Base-by-base conservation (phyloP, 2,113 vertebrate species). In the Capra hircus region DNA sequence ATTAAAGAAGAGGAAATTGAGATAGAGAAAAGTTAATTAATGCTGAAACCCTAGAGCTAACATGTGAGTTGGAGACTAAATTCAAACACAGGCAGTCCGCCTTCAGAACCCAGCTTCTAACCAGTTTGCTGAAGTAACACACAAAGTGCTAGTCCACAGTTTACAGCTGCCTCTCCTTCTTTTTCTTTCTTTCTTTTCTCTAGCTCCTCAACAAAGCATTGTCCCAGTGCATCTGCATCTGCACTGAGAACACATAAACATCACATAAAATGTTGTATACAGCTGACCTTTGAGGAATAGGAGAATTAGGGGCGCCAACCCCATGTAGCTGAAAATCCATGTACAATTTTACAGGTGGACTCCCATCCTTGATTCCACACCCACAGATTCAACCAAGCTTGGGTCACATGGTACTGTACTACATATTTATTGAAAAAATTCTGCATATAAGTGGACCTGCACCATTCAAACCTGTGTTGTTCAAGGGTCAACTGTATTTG, bases 11-110 rank as follows among this genome's bases (percentile, higher is more conserved):
- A 88, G 52, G 60, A 97, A 88, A 91, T 43, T 77, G 52, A 97
- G 82, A 91, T 12, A 67, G 53, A 55, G 59, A 55, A 74, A 96
- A 94, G 23, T 97, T 94, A 95, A 94, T 93, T 62, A 96, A 82
- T 93, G 67, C 80, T 91, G 78, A 92, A 96, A 95, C 90, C n/a
- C 77, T 81, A 60, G 14, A 74, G n/a, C 94, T 96, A 96, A 96
- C 78, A 28, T 92, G 19, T 96, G 85, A 92, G 67, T 94, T 30
- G 59, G 62, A 95, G 21, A n/a, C 77, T 96, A 98, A 88, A 96
- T 95, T 95, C 97, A 96, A 67, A 88, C 50, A 80, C 23, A 86
- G 77, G 71, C 89, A 59, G 55, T 52, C 53, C 83, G 12, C 87
- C 57, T 96, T 48, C 48, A 87, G 78, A 33, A 43, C n/a, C 60